Evolutionary conservation across 2,888 invertebrate genomes (phyloP), one percentile per base, ranked within the genome.

Genomic region (Cryptophagus acutangulus): DNA sequence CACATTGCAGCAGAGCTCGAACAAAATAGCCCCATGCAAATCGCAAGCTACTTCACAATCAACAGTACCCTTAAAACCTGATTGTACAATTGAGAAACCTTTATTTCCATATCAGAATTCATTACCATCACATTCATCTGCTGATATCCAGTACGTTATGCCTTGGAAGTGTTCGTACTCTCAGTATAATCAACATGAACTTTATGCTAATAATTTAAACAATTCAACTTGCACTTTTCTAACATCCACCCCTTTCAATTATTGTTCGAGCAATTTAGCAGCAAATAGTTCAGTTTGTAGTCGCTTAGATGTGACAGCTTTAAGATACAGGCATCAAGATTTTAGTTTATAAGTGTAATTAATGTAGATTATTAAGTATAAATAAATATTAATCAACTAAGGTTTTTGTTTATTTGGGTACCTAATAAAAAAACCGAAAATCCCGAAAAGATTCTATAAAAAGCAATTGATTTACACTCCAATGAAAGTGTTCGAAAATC

Each of bases 101-200:
- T 41, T 58, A 18, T 61, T 60, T 42, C 46, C 57, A 6, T 61
- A 60, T 40, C 63, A 63, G 37, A 57, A 45, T 31, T 13, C 41
- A 9, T 45, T 47, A 28, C 57, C 56, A 2, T 31, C 52, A 1
- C 51, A 57, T 26, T 33, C 52, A 12, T 45, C 55, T 31, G 33
- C 57, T 1, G 67, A 69, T 43, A 38, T 70, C 15, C 69, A 68
- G 43, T 69, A 69, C 43, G 61, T 69, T 31, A 55, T 70, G 54
- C 69, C 69, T 1, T 70, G 70, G 70, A 70, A 70, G 51, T 67
- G 66, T 43, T 53, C 64, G 3, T 65, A 65, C 37, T 40, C 60
- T 9, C 67, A 66, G 43, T 66, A 67, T 36, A 54, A 57, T 16
- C 65, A 65, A 34, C 58, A 61, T 24, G 67, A 68, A 33, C 42